Base-by-base conservation (phyloP, 1,140 invertebrate species). In the Trachelipus rathkii region DNA sequence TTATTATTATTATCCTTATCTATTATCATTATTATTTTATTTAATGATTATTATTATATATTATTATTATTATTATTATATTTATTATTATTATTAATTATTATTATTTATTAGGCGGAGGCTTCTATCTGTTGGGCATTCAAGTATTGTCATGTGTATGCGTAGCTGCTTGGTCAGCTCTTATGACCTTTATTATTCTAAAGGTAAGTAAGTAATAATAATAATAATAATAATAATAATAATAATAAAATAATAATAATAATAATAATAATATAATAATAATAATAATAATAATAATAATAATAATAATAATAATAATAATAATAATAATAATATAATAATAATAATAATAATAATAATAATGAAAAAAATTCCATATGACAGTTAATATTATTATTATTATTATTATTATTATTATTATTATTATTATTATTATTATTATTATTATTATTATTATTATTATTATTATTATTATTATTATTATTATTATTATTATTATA, bases 71-170 rank as follows among this genome's bases (percentile, higher is more conserved):
- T 10, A 10, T 13, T 19, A 46, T 19, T 43, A 10, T 10, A 0
- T 9, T 15, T 44, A n/a, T 23, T 23, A 66, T n/a, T 66, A n/a
- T n/a, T 72, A 46, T 72, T 44, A 10, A n/a, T 44, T 15, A n/a
- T 10, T 71, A 21, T 44, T 71, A 24, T 69, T n/a, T 7, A 8
- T 2, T 8, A 92, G 92, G 93, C 53, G 94, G 95, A 19, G 93
- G 92, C 15, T 93, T 91, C 88, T 91, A 94, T 81, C 86, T 96
- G 15, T 85, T 96, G 0, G 93, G 93, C 0, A 88, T 96, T 43
- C 94, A 97, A 86, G 81, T 86, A 0, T 83, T 96, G 5, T 88
- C 91, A 0, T 90, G 87, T 0, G 72, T 95, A 0, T 92, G 90
- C 79, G 87, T 96, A 15, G 81, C 83, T 13, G 79, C 84, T 13